Evolutionary conservation across 2,888 invertebrate species (phyloP).

Genomic region (Drosophila meridiana): DNA sequence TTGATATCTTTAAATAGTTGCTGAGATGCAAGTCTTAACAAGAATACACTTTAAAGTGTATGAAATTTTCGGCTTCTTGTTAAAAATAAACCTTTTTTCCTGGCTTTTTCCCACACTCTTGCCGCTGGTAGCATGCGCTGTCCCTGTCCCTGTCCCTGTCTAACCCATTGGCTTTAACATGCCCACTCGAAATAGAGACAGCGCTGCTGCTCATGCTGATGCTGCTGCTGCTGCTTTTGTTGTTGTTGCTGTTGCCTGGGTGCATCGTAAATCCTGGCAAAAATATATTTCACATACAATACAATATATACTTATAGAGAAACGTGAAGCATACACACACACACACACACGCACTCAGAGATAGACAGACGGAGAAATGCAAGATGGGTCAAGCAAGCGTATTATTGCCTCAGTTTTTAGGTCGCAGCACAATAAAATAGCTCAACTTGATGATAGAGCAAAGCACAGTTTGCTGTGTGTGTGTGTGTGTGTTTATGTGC

Average conservation of each 20-base stretch:
- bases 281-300: constrained; percentile 42
- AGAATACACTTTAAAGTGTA: neutral
- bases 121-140: neutral
- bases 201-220: constrained; percentile 29
- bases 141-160: constrained; percentile 25
- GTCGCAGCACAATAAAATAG: constrained; percentile 70
- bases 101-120: neutral
- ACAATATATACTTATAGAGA: constrained; percentile 45
- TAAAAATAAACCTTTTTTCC: neutral
- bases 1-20: no score
- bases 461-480: constrained; percentile 3
- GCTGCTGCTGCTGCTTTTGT: constrained; percentile 7
- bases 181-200: constrained; percentile 69
- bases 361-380: constrained; percentile 25
- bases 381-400: constrained; percentile 68
- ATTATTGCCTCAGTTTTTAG: constrained; percentile 72
- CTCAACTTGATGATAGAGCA: constrained; percentile 68
- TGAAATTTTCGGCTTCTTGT: neutral
- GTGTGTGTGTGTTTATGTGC: constrained; percentile 24
- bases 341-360: constrained; percentile 23
- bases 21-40: neutral
- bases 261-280: constrained; percentile 72
- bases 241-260: constrained; percentile 41
- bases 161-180: constrained; percentile 37
- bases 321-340: constrained; percentile 36